Evolutionary conservation across 2,888 invertebrate genomes (phyloP), one percentile per base, ranked within the genome.

Genomic region (Sympetrum striolatum): DNA sequence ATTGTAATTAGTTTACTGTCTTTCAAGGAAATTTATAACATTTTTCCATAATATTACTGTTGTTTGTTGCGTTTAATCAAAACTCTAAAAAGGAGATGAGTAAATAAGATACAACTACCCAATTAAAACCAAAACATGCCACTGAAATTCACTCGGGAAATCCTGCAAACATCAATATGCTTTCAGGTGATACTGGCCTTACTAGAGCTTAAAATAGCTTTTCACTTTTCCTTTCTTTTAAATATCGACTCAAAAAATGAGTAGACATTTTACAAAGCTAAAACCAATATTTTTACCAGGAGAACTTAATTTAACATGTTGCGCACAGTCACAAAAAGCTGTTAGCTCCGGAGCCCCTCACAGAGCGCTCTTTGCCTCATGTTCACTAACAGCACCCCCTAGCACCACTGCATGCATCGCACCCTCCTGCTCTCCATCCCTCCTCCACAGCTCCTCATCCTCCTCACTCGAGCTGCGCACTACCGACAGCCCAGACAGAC

Each of bases 401-500:
- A 48, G 58, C 37, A 58, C 53, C 48, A 53, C 31, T 35, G 48
- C 35, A 12, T 53, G 18, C 35, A 35, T 37, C 14, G 12, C 5
- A 1, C 35, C n/a, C 31, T 86, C 86, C n/a, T 86, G 37, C n/a
- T 37, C 86, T 37, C 37, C 35, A 18, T 60, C 60, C 64, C 60
- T 5, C n/a, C 86, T 35, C 86, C 86, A 86, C 6, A 58, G 35
- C 58, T 86, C 86, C 14, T 86, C 86, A 8, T 86, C 86, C 86
- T 86, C 86, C n/a, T 86, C 86, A n/a, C 86, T 86, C 64, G 86
- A 86, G 39, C 80, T 90, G 60, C 90, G 73, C 31, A 81, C 82
- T 25, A 90, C 60, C 10, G 64, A 82, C 44, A 81, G 73, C 14
- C 81, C 82, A 12, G 81, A 60, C 14, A 81, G 81, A 15, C 90